Evolutionary conservation across 1,140 invertebrate species (phyloP), one percentile per base, ranked within the genome.

Genomic region (Atopsyche davidsoni): DNA sequence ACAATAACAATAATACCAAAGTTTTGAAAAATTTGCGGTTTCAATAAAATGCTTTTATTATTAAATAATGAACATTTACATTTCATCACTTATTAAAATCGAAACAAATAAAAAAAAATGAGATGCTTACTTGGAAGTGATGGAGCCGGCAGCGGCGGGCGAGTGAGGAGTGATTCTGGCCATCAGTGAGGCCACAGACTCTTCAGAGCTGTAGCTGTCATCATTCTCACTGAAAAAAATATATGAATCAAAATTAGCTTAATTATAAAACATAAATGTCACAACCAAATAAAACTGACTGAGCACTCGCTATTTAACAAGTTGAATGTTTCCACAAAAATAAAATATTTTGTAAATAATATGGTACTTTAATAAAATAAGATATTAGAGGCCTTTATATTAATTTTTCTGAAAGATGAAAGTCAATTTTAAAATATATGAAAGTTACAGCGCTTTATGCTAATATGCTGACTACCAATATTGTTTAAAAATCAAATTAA

Each of bases 201-300:
- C 78, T 58, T 78, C 77, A 3, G 76, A 79, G 54, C 76, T 77
- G 67, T 77, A 78, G 62, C 75, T 78, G 53, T 77, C 75, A 53
- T 77, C 75, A 55, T 75, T 75, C 25, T 78, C 77, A 57, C 76
- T 78, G 64, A 0, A 66, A 63, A 38, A 38, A 44, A 11, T 10
- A 36, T 9, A 36, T 10, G 6, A 11, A 16, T 36, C 6, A 36
- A 6, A 9, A 36, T 36, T 11, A 28, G 25, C 13, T 28, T 9
- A 13, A 28, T 28, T n/a, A n/a, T n/a, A n/a, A n/a, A n/a, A n/a
- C n/a, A n/a, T n/a, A n/a, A n/a, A n/a, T n/a, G n/a, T n/a, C n/a
- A n/a, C n/a, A n/a, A n/a, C n/a, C n/a, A n/a, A n/a, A n/a, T n/a
- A n/a, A n/a, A n/a, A n/a, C n/a, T n/a, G n/a, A n/a, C n/a, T n/a